Evolutionary conservation across 1,140 invertebrate species (phyloP), one percentile per base, ranked within the genome.

Genomic region (Papilio glaucus): DNA sequence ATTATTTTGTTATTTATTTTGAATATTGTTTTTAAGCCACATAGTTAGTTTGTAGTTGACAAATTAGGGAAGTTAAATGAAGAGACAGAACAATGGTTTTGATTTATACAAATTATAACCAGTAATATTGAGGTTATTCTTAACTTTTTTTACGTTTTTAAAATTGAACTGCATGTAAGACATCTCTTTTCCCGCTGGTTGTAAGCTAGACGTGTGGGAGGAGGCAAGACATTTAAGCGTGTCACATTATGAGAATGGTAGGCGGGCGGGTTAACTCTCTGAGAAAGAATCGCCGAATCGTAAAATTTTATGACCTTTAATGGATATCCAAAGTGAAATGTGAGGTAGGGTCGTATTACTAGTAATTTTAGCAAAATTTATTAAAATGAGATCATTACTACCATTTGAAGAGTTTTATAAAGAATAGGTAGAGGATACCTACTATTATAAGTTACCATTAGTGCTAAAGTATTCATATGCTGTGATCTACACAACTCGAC

Each of bases 281-380:
- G 74, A 80, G 77, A 85, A 85, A 84, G 85, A 80, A 82, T 78
- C 74, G 74, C 72, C 69, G 72, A 78, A 61, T 87, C 87, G 83
- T 91, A 85, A 91, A 91, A 77, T 88, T 89, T 91, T 91, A 91
- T 89, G 83, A 80, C 84, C 78, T 79, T 76, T 89, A 89, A 91
- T 91, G 81, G 83, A 72, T 77, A 74, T 74, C 76, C 72, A 73
- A 75, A 53, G 81, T 88, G 86, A 89, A 88, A 88, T 91, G 87
- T 87, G 81, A 78, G 80, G 77, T 78, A 84, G 45, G 72, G 72
- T 72, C 69, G 61, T 72, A 65, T 75, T 65, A 75, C 67, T 72
- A 61, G 29, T 53, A 29, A 67, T 62, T 42, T 69, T 69, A 4
- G 21, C 67, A 13, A 67, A 72, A 72, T 65, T 72, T 57, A 57